These are phyloP conservation scores for Dolichoris vasculosae DNA, from an alignment of 1,140 invertebrate genomes.

Conservation along the genomic window DNA sequence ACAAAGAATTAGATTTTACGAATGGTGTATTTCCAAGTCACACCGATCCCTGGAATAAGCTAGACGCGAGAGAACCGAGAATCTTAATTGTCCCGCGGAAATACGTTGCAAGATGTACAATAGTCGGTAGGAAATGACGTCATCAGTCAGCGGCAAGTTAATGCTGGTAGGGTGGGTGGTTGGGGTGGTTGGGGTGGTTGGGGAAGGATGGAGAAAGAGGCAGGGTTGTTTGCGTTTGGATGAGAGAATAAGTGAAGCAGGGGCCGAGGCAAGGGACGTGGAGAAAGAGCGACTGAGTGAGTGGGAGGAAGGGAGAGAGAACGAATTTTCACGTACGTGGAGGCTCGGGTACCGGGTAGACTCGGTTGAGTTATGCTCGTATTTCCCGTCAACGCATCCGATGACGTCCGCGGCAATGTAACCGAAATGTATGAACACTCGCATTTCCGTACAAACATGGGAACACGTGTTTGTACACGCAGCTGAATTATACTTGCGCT, in stretches of 20 bases:
- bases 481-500: slow-evolving; percentile 45
- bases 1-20: background rate
- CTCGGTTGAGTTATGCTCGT: slow-evolving; percentile 71
- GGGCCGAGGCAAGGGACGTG: background rate
- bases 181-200: background rate
- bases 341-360: slow-evolving; percentile 3
- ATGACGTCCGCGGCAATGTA: slow-evolving; percentile 72
- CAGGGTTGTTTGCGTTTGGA: slow-evolving; percentile 23
- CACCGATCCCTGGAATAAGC: background rate
- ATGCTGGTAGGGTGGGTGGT: slow-evolving; percentile 52
- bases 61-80: slow-evolving; percentile 33
- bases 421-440: slow-evolving; percentile 70
- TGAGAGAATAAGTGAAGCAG: slow-evolving; percentile 40
- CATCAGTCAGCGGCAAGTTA: slow-evolving; percentile 64
- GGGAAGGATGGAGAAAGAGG: slow-evolving; percentile 21
- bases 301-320: slow-evolving; percentile 46
- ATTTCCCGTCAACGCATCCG: slow-evolving; percentile 73
- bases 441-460: slow-evolving; percentile 12
- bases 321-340: slow-evolving; percentile 42
- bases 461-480: slow-evolving; percentile 5
- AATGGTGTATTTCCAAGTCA: background rate
- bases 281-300: slow-evolving; percentile 42
- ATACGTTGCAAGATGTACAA: slow-evolving; percentile 66
- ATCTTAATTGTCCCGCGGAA: slow-evolving; percentile 66
- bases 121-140: slow-evolving; percentile 68